Base-by-base conservation (phyloP, 2,888 invertebrate species). In the Hartigia nigra region DNA sequence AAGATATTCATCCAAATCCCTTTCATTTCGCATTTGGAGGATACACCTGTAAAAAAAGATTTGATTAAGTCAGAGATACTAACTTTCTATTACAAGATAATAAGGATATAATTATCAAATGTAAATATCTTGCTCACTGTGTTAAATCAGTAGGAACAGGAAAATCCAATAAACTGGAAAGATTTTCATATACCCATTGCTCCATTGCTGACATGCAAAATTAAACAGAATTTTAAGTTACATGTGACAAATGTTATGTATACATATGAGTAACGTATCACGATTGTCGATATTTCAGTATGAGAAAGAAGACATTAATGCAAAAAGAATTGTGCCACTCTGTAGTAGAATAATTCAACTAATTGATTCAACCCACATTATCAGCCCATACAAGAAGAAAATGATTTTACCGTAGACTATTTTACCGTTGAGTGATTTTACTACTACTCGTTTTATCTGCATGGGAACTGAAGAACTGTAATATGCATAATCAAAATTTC, bases 1-100 rank as follows among this genome's bases (percentile, higher is more conserved):
- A 91, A 97, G 95, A 87, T 97, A 97, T 80, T 96, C 96, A 85
- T 96, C 95, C 75, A 97, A 92, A 86, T 96, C 97, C 80, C 93
- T 92, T 78, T 94, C 94, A 87, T 94, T 94, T 86, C 95, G 94
- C 84, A 98, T 96, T 31, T 94, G 93, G 80, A 94, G 88, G 69
- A 98, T 94, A 85, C 95, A 96, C 69, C 97, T 97, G 90, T 75
- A 92, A 92, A 81, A 75, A 83, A 81, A 69, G 9, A 74, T 31
- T 14, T 5, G 55, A 5, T 14, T 55, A 55, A 2, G 9, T 36
- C 31, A 69, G 76, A 23, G 69, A 76, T 69, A 74, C 79, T 74
- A 76, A 39, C 31, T 23, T n/a, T 74, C 1, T 32, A 69, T 37
- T 77, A 37, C 31, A 36, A 72, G 34, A 72, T 31, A n/a, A 37